Percentiles rank a stretch among this genome's conserved stretches.
Conservation (phyloP, 2,797 vertebrate genomes). For the Cynodonichthys magdalenae region DNA sequence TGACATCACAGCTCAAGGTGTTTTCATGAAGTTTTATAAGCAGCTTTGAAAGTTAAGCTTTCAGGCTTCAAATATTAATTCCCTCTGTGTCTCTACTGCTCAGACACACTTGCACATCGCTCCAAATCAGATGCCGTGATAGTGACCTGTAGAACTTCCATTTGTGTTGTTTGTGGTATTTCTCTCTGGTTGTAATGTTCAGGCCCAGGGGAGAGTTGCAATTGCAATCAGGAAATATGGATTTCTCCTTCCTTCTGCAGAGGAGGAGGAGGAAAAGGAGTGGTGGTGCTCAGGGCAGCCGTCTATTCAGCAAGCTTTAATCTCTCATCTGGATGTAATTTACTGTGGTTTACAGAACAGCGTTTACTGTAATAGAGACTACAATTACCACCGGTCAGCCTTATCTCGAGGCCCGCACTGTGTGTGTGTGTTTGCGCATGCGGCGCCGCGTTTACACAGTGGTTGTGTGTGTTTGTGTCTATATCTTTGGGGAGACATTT, state of each 20-base stretch:
- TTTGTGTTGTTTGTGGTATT: conserved; percentile 66
- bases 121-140: conserved; percentile 16
- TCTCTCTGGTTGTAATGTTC: conserved; percentile 76
- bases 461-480: conserved; percentile 46
- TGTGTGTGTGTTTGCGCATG: conserved; percentile 57
- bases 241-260: conserved; percentile 80
- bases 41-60: background rate
- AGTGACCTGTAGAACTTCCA: conserved; percentile 45
- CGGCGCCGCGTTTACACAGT: conserved; percentile 37
- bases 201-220: conserved; percentile 75
- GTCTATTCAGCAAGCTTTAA: conserved; percentile 81
- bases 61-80: background rate
- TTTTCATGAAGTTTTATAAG: conserved; percentile 1
- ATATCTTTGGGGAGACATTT: conserved; percentile 60
- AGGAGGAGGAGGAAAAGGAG: conserved; percentile 52
- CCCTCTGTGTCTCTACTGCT: background rate
- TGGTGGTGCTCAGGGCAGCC: conserved; percentile 75
- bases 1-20: conserved; percentile 18
- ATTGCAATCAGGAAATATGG: conserved; percentile 87
- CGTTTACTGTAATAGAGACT: conserved; percentile 87
- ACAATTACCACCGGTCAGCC: conserved; percentile 82
- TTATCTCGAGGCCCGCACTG: conserved; percentile 78
- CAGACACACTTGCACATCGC: conserved; percentile 11
- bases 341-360: conserved; percentile 84
- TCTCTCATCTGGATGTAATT: conserved; percentile 88